Percentiles rank a stretch among this genome's conserved stretches.
phyloP scores from a whole-genome alignment of 2,888 invertebrate genomes.

The Phasia obesa region DNA sequence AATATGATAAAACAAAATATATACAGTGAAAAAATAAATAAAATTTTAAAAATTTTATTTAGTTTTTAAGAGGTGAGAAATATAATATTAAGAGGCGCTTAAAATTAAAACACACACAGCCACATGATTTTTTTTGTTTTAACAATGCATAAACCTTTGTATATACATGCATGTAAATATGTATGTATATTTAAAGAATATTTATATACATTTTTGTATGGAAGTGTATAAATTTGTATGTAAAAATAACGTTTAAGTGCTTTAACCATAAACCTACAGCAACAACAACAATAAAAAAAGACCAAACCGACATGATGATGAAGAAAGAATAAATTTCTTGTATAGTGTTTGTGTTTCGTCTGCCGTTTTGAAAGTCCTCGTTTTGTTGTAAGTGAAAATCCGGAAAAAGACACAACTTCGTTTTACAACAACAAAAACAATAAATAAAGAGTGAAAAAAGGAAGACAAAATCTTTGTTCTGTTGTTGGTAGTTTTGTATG shows the following conservation, averaged over 20 bases:
- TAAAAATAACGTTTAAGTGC: conserved; percentile 67
- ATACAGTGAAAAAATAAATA: conserved; percentile 33
- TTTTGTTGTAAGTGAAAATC: conserved; percentile 70
- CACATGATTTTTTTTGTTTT: conserved; percentile 24
- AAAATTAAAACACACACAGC: conserved; percentile 55
- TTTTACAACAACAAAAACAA: conserved; percentile 56
- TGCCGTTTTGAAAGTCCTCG: conserved; percentile 63
- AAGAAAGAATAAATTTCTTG: conserved; percentile 47
- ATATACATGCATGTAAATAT: conserved; percentile 9
- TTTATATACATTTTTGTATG: conserved; percentile 15
- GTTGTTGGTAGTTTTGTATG: conserved; percentile 45
- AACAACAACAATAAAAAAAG: conserved; percentile 54
- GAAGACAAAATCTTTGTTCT: conserved; percentile 51
- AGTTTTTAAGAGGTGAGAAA: conserved; percentile 64
- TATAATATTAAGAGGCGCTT: conserved; percentile 68
- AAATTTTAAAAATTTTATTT: conserved; percentile 30
- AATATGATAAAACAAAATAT: conserved; percentile 16
- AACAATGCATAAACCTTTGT: conserved; percentile 1
- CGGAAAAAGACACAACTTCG: conserved; percentile 70
- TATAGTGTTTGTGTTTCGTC: conserved; percentile 57
- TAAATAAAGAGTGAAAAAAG: conserved; percentile 46
- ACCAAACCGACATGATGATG: conserved; percentile 58
- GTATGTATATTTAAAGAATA: conserved; percentile 15
- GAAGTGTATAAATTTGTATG: conserved; percentile 49
- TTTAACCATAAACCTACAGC: conserved; percentile 67